Base-by-base conservation (phyloP, 1,140 invertebrate genomes). In the Eurytemora carolleeae region DNA sequence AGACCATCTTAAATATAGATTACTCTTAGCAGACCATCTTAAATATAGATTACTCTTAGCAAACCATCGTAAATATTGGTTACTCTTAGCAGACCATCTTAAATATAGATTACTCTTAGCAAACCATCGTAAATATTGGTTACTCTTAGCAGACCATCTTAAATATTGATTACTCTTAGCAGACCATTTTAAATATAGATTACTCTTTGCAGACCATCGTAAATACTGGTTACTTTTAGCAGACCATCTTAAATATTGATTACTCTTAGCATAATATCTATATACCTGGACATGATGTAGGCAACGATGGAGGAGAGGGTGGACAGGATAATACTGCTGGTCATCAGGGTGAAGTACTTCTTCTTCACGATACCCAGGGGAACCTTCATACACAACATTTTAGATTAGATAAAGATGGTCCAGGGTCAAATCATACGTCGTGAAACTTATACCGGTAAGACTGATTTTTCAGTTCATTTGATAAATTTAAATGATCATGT, bases 331-430 rank as follows among this genome's bases (percentile, higher is more conserved):
- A 62, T 17, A 20, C 53, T 2, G 1, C 53, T 22, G 60, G 25
- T 62, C 60, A 62, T 62, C 1, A 62, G 54, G 21, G 21, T 19
- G 22, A 62, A 62, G 53, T 62, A 62, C 7, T 57, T 62, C 21
- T 12, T 24, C 15, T 21, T 25, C 17, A 62, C 60, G n/a, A 62
- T 58, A 19, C 22, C 18, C 15, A 62, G 23, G 25, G 57, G 52
- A 44, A 44, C 31, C 31, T 44, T n/a, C n/a, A n/a, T n/a, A n/a
- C n/a, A n/a, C n/a, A n/a, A n/a, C n/a, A n/a, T n/a, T n/a, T n/a
- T n/a, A n/a, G n/a, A n/a, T n/a, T n/a, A n/a, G n/a, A n/a, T n/a
- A n/a, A n/a, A n/a, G n/a, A n/a, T n/a, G n/a, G n/a, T n/a, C n/a
- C n/a, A n/a, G n/a, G n/a, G n/a, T n/a, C n/a, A n/a, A n/a, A n/a